Evolutionary conservation across 2,888 invertebrate genomes (phyloP).

Genomic region (Noctua janthe): DNA sequence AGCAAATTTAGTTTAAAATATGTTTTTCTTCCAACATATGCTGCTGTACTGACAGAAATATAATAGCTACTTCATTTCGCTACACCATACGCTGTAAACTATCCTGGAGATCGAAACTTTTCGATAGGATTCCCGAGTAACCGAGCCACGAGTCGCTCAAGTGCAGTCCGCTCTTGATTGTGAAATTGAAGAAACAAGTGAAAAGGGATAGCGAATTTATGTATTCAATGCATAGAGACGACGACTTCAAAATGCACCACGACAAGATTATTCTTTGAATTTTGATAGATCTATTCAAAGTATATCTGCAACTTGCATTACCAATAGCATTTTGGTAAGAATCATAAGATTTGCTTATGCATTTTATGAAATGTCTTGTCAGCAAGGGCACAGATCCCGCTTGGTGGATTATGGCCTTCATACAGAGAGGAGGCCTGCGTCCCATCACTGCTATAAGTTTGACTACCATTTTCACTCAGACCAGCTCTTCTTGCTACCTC

Average conservation of each 20-base stretch:
- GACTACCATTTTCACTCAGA: background rate
- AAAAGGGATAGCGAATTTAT: constrained; percentile 17
- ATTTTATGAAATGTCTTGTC: background rate
- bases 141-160: constrained; percentile 28
- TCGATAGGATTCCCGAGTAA: constrained; percentile 34
- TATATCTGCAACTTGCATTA: background rate
- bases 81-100: constrained; percentile 20
- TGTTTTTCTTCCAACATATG: background rate
- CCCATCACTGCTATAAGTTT: background rate
- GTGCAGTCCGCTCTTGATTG: constrained; percentile 27
- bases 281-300: background rate
- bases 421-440: background rate
- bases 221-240: background rate
- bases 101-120: constrained; percentile 44
- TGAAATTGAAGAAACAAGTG: constrained; percentile 12
- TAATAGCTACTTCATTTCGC: constrained; percentile 27
- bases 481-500: background rate
- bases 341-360: background rate
- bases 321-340: background rate
- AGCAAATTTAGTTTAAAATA: background rate
- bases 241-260: background rate
- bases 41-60: background rate
- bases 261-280: constrained; percentile 7
- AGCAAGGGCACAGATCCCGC: background rate
- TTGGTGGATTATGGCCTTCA: background rate